These are phyloP conservation scores for Mastomys natalensis DNA, from an alignment of 2,113 vertebrate species.

Conservation along the genomic window DNA sequence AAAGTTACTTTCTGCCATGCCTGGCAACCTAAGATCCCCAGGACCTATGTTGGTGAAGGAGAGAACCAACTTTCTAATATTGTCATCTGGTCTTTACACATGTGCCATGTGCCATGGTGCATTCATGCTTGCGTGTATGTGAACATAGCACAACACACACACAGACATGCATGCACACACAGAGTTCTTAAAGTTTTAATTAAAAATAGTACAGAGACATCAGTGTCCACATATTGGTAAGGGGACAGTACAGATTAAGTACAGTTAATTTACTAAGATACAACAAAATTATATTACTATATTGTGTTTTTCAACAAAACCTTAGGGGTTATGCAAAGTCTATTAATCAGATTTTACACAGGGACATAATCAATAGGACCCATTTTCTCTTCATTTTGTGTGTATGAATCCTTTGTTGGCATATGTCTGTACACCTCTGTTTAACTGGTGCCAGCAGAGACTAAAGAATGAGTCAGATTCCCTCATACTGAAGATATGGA, in stretches of 20 bases:
- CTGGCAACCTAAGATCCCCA: not conserved
- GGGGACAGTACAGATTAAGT: not conserved
- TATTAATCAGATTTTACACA: not conserved
- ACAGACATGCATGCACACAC: not conserved
- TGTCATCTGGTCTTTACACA: not conserved
- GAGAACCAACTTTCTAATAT: not conserved
- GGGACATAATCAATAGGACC: not conserved
- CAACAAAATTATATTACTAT: not conserved
- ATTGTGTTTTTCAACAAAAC: not conserved
- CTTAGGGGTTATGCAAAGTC: not conserved
- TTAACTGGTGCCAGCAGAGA: not conserved
- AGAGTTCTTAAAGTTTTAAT: not conserved
- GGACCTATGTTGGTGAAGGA: not conserved
- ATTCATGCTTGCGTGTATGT: not conserved
- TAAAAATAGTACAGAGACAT: not conserved
- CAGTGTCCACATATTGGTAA: not conserved
- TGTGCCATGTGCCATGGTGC: not conserved
- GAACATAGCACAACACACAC: not conserved
- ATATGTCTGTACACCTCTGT: not conserved
- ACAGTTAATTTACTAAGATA: not conserved
- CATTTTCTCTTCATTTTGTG: not conserved
- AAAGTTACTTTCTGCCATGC: not conserved
- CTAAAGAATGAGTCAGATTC: not conserved
- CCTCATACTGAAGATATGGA: not conserved
- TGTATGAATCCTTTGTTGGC: not conserved